Evolutionary conservation across 2,797 vertebrate genomes (phyloP).

Genomic region (Pagetopsis macropterus): DNA sequence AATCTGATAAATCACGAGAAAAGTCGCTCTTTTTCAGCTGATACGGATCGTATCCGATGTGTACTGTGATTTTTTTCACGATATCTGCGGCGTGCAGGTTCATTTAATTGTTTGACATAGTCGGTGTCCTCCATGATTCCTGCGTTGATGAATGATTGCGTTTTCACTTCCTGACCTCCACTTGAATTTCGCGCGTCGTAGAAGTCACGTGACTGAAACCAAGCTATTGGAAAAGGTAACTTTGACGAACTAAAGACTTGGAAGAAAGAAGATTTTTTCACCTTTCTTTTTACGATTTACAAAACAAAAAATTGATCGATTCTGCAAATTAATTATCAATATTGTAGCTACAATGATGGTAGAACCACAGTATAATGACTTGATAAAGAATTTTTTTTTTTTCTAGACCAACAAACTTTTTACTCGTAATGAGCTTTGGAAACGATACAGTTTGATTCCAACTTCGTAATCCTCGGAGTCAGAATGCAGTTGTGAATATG

Average conservation of each 20-base stretch:
- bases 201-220: no score
- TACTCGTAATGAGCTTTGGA: conserved; percentile 63
- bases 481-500: conserved; percentile 60
- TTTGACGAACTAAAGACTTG: neutral
- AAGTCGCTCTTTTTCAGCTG: no score
- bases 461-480: conserved; percentile 68
- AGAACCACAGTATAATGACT: neutral
- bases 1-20: no score
- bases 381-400: conserved; percentile 36
- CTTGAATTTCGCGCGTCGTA: no score
- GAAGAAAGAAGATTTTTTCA: neutral
- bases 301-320: neutral
- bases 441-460: conserved; percentile 59
- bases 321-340: no score
- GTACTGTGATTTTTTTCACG: no score
- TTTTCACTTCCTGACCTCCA: no score
- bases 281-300: neutral
- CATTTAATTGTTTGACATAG: no score
- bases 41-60: no score
- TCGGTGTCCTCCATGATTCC: no score
- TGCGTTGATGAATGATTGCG: no score
- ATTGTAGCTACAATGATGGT: neutral
- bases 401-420: conserved; percentile 29
- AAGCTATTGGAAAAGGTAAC: neutral
- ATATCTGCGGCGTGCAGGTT: no score